Evolutionary conservation across 2,888 invertebrate species (phyloP).

Genomic region (Tipula vernalis): DNA sequence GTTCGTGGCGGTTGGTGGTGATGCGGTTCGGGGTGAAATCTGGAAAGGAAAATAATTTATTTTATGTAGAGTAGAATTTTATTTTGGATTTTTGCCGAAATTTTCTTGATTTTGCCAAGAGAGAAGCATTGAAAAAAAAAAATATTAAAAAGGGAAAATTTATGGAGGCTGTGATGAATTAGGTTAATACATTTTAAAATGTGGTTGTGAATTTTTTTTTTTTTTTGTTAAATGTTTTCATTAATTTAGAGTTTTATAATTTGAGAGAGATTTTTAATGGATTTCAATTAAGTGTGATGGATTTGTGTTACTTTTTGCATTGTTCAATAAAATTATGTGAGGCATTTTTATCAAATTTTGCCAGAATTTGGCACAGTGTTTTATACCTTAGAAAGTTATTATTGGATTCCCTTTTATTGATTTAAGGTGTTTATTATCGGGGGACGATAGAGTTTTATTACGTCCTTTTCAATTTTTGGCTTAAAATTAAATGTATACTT

Average conservation of each 20-base stretch:
- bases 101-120: background rate
- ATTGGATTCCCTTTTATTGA: too few relatives aligned
- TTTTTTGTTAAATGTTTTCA: background rate
- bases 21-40: background rate
- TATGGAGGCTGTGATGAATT: constrained; percentile 4
- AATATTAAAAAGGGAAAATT: background rate
- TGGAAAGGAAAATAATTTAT: background rate
- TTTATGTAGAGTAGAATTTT: background rate
- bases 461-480: too few relatives aligned
- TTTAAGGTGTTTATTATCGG: too few relatives aligned
- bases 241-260: background rate
- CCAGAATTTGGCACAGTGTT: too few relatives aligned
- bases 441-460: too few relatives aligned
- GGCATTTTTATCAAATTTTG: too few relatives aligned
- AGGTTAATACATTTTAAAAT: background rate
- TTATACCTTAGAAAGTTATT: too few relatives aligned
- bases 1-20: background rate
- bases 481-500: too few relatives aligned
- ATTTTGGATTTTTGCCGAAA: background rate
- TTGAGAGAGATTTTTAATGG: background rate
- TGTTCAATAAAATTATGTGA: too few relatives aligned
- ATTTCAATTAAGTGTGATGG: background rate
- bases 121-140: background rate
- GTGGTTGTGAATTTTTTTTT: background rate
- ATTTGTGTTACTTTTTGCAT: background rate